Evolutionary conservation across 2,888 invertebrate genomes (phyloP).

Genomic region (Hypomecis punctinalis): DNA sequence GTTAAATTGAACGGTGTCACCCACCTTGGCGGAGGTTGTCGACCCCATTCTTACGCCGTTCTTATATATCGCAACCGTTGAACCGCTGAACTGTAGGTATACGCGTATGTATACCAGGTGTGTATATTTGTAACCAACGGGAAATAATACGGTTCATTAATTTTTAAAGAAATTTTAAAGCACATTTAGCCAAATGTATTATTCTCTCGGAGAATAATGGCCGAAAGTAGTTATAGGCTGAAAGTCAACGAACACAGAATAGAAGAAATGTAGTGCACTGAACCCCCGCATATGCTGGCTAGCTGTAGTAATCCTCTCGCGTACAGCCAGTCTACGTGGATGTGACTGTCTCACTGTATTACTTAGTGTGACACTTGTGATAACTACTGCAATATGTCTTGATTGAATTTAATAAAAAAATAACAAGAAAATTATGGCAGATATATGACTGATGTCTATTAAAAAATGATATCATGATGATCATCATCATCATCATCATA

Average conservation of each 20-base stretch:
- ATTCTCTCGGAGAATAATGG: conserved; percentile 28
- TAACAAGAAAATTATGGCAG: too few species aligned
- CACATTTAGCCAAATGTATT: conserved; percentile 33
- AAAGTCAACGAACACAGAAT: conserved; percentile 35
- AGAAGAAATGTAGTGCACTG: conserved; percentile 33
- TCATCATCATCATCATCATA: too few species aligned
- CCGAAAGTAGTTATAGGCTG: conserved; percentile 34
- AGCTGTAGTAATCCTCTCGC: conserved; percentile 21
- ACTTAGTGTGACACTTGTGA: background rate
- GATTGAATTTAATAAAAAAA: too few species aligned
- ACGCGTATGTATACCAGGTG: conserved; percentile 33
- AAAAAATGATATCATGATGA: too few species aligned
- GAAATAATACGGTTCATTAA: conserved; percentile 81
- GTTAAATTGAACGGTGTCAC: conserved; percentile 63
- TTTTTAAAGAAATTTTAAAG: conserved; percentile 57
- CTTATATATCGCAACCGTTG: conserved; percentile 70
- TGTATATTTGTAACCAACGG: conserved; percentile 69
- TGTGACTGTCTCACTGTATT: background rate
- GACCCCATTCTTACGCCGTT: conserved; percentile 66
- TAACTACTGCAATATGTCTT: too few species aligned
- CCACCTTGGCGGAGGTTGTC: conserved; percentile 68
- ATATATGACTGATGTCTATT: too few species aligned
- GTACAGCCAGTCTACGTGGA: background rate
- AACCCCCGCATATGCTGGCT: conserved; percentile 21
- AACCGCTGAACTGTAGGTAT: conserved; percentile 64